A percentile compares a stretch with the other conserved stretches of the same genome.
phyloP scores from a whole-genome alignment of 2,113 vertebrate genomes.

The Turdus rufiventris region DNA sequence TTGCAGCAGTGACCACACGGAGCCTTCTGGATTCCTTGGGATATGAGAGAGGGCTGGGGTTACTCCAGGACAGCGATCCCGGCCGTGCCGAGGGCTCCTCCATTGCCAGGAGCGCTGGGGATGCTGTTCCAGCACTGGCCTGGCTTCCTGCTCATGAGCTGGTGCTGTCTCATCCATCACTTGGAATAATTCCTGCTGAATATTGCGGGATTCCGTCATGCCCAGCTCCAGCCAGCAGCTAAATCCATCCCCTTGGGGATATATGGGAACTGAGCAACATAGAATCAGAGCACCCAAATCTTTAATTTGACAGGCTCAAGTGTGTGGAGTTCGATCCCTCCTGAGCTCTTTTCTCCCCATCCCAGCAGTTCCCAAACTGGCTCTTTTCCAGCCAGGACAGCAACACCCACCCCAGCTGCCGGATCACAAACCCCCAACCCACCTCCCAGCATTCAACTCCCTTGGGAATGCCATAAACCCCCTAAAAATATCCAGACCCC shows the following conservation, averaged over 20 bases:
- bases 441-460: rapidly evolving
- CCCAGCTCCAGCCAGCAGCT: neutral
- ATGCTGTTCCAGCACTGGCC: neutral
- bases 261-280: rapidly evolving
- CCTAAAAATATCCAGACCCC: rapidly evolving
- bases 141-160: neutral
- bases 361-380: neutral
- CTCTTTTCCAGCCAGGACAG: neutral
- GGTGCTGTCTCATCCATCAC: neutral
- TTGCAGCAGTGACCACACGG: rapidly evolving
- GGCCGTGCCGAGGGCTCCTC: neutral
- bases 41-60: neutral
- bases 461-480: neutral
- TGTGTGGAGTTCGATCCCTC: neutral
- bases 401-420: neutral
- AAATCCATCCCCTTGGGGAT: neutral
- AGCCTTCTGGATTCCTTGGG: neutral
- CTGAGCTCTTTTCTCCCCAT: neutral
- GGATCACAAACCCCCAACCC: neutral
- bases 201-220: rapidly evolving
- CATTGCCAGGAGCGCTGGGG: neutral
- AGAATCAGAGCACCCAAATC: neutral
- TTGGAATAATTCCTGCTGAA: neutral
- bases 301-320: neutral
- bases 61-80: neutral